These are phyloP conservation scores for Apocrypta bakeri DNA, from an alignment of 1,140 invertebrate species.

Conservation along the genomic window DNA sequence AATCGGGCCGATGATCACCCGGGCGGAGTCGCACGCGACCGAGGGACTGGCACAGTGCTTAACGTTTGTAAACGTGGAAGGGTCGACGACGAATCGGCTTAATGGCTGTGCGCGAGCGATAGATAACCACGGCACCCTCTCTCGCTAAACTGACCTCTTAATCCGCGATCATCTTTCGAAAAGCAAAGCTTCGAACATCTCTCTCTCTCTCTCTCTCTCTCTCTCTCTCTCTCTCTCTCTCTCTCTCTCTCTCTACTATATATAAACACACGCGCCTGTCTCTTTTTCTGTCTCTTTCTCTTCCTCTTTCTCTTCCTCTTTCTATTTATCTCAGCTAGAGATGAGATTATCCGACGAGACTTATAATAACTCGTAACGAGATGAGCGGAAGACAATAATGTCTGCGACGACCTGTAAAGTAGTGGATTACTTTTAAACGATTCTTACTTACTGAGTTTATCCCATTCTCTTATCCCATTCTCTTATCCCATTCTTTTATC, in stretches of 20 bases:
- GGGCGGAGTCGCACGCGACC: conserved; percentile 27
- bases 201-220: neutral
- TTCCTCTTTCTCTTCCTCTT: neutral
- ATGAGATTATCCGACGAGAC: neutral
- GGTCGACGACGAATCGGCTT: conserved; percentile 57
- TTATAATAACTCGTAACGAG: neutral
- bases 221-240: too few species aligned
- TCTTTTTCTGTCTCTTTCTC: neutral
- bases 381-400: neutral
- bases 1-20: conserved; percentile 56
- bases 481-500: too few species aligned
- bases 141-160: neutral
- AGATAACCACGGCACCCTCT: conserved; percentile 10
- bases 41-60: conserved; percentile 30
- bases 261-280: conserved; percentile 4
- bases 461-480: too few species aligned
- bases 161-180: neutral
- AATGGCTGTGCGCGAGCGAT: conserved; percentile 43
- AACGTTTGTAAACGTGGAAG: conserved; percentile 68
- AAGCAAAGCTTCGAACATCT: conserved; percentile 1
- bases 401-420: neutral
- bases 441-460: neutral
- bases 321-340: neutral
- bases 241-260: too few species aligned
- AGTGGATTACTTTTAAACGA: neutral